Conservation (phyloP, 1,140 invertebrate genomes). For the Lepidostoma basale region DNA sequence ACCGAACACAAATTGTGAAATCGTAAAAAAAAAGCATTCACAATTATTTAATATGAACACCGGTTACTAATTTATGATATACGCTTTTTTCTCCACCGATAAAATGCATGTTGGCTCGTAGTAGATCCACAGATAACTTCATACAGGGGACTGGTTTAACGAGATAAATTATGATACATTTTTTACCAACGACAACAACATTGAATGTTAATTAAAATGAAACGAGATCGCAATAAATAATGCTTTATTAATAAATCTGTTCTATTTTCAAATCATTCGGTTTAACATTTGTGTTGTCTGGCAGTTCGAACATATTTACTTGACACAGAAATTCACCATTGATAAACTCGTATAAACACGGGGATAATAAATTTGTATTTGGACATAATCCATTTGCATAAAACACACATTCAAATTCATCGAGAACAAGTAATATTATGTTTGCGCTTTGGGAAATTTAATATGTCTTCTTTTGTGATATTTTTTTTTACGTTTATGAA, state of each 20-base stretch:
- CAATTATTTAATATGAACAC: constrained; percentile 9
- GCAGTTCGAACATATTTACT: no score
- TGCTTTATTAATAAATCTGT: constrained; percentile 19
- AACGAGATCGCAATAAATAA: constrained; percentile 7
- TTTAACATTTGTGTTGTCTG: no score
- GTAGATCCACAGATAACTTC: constrained; percentile 15
- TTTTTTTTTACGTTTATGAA: no score
- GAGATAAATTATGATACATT: constrained; percentile 5
- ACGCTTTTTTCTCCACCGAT: constrained; percentile 5
- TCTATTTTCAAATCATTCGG: neutral
- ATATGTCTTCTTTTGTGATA: no score
- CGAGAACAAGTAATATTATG: no score
- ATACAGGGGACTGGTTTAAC: constrained; percentile 17
- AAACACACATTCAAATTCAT: no score
- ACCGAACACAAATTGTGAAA: neutral
- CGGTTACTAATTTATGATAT: constrained; percentile 8
- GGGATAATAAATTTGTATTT: no score
- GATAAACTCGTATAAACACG: no score
- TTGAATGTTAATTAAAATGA: constrained; percentile 14
- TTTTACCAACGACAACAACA: constrained; percentile 10
- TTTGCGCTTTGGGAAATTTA: no score
- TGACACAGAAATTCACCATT: no score
- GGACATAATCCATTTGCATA: no score
- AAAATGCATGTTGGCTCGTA: constrained; percentile 9
- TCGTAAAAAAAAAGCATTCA: constrained; percentile 16